phyloP scores from a whole-genome alignment of 2,797 vertebrate species.

The Hylomyscus alleni region DNA sequence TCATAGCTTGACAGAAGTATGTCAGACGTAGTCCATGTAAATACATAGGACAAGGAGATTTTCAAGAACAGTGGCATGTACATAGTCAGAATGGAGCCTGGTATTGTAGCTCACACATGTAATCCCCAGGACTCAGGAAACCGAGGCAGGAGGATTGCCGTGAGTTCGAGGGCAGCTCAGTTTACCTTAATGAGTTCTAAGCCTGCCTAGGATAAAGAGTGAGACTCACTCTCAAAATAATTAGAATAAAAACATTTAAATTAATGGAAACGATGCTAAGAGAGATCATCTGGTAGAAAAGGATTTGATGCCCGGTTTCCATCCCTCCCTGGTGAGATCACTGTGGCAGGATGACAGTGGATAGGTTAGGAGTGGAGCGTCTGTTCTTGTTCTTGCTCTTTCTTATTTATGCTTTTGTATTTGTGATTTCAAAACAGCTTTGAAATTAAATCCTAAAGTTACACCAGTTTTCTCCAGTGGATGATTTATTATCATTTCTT shows the following conservation, averaged over 20 bases:
- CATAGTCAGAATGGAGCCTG: background rate
- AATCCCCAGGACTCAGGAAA: background rate
- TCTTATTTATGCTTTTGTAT: background rate
- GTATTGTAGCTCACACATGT: background rate
- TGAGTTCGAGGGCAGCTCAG: background rate
- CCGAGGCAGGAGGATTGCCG: background rate
- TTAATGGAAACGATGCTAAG: background rate
- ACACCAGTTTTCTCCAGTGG: background rate
- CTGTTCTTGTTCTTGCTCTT: background rate
- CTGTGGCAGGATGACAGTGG: background rate
- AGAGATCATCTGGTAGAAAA: background rate
- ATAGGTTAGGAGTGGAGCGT: background rate
- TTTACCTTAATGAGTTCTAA: background rate
- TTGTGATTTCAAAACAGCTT: slow-evolving; percentile 34
- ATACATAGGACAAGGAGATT: background rate
- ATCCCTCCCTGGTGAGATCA: background rate
- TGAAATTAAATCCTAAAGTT: background rate
- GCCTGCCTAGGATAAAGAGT: background rate
- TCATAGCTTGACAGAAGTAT: background rate
- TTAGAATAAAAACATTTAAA: background rate
- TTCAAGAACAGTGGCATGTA: background rate
- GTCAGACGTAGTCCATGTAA: background rate
- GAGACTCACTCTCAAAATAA: background rate
- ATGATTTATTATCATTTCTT: background rate
- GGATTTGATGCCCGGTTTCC: background rate